Evolutionary conservation across 2,888 invertebrate genomes (phyloP).

Genomic region (Adelognathus sp.): DNA sequence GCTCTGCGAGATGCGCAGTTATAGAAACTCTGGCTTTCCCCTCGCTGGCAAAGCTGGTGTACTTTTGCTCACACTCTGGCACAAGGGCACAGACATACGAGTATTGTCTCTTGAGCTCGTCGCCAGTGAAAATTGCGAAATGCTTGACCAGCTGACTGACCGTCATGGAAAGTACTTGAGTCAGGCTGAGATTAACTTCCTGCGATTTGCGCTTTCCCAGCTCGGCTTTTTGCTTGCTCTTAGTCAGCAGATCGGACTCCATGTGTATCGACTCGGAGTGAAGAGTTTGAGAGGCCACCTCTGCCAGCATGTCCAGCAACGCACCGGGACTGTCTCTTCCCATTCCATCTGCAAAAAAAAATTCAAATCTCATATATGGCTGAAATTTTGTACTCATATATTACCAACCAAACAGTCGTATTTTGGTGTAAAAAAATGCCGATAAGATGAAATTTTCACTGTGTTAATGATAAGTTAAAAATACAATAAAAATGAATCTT

Average conservation of each 20-base stretch:
- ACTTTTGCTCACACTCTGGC: conserved; percentile 81
- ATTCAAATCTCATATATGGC: neutral
- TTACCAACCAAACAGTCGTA: neutral
- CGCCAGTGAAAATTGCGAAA: conserved; percentile 82
- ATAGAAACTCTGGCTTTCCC: conserved; percentile 82
- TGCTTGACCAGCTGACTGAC: conserved; percentile 82
- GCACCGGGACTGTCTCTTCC: conserved; percentile 78
- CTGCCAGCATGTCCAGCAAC: conserved; percentile 82
- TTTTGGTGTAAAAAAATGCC: neutral
- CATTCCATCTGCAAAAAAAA: conserved; percentile 69
- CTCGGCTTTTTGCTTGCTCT: conserved; percentile 61
- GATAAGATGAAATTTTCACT: neutral
- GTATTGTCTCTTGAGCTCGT: conserved; percentile 82
- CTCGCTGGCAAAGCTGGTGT: conserved; percentile 84
- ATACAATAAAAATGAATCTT: too few species aligned
- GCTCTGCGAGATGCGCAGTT: conserved; percentile 81
- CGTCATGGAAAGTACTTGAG: conserved; percentile 78
- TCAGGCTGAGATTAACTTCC: conserved; percentile 67
- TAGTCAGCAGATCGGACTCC: conserved; percentile 55
- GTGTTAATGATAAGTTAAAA: too few species aligned
- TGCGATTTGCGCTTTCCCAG: conserved; percentile 66
- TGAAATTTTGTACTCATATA: neutral
- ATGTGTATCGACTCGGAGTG: conserved; percentile 75
- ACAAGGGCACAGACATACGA: conserved; percentile 82
- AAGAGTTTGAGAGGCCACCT: conserved; percentile 83